phyloP scores from a whole-genome alignment of 1,140 invertebrate genomes.

The Diorhabda sublineata region DNA sequence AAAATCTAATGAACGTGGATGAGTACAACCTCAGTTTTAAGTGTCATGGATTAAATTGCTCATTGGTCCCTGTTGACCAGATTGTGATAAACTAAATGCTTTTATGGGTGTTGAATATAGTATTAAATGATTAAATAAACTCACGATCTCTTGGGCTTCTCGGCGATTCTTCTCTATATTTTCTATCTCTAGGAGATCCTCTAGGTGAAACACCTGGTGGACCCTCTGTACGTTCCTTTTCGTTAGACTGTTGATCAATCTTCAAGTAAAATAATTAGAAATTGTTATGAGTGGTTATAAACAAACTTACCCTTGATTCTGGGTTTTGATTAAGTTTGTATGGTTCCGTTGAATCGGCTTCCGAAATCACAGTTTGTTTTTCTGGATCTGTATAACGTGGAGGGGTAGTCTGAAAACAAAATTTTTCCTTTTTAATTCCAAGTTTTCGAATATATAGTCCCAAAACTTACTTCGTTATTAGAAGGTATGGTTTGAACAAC shows the following conservation, averaged over 20 bases:
- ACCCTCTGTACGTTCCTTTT: constrained; percentile 26
- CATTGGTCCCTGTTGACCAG: too few relatives aligned
- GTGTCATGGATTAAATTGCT: too few relatives aligned
- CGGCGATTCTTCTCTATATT: not conserved
- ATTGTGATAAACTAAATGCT: too few relatives aligned
- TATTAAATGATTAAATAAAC: not conserved
- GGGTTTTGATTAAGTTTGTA: constrained; percentile 29
- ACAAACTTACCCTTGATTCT: constrained; percentile 21
- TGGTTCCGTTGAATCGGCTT: constrained; percentile 45
- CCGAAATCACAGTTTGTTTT: constrained; percentile 46
- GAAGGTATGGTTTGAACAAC: constrained; percentile 6
- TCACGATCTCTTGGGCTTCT: not conserved
- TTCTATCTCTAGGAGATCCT: constrained; percentile 21
- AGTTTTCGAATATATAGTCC: too few relatives aligned
- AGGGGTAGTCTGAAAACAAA: too few relatives aligned
- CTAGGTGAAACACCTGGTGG: constrained; percentile 43
- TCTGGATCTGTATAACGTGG: constrained; percentile 32
- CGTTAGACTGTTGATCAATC: not conserved
- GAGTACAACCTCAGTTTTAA: too few relatives aligned
- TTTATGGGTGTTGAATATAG: too few relatives aligned
- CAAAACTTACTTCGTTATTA: constrained; percentile 27
- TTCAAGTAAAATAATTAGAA: constrained; percentile 16
- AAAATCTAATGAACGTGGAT: too few relatives aligned
- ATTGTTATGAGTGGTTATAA: too few relatives aligned
- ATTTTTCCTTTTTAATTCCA: too few relatives aligned